Base-by-base conservation (phyloP, 2,113 vertebrate species). In the Petaurus breviceps region DNA sequence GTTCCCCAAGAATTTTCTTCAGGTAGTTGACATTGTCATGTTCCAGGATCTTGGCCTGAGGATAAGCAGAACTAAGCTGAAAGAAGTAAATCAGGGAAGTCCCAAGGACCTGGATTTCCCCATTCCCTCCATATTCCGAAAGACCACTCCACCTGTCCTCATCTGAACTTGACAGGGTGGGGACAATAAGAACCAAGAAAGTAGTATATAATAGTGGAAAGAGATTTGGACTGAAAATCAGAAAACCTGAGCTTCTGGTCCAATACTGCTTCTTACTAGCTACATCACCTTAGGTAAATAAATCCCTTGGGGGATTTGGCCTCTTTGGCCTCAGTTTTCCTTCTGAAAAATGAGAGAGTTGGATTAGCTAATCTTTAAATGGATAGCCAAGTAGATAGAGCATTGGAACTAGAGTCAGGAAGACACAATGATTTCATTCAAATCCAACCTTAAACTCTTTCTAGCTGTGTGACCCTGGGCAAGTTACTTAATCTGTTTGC, bases 21-120 rank as follows among this genome's bases (percentile, higher is more conserved):
- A 99, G 98, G 98, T 99, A 99, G 98, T 99, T 99, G 97, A 99
- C 99, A 0, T 99, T 99, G 51, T 99, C 99, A 0, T 99, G 99
- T 98, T 99, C 99, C 98, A 99, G 97, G 97, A 99, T 99, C 98
- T 99, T 99, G 96, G 99, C 99, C 99, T 99, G 96, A 0, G 49
- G 91, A 52, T 4, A 51, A 43, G 12, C 68, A 84, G 68, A 84
- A 10, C 68, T 84, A 84, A 23, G n/a, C 8, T 49, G 89, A 90
- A 25, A 68, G 28, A 37, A 3, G 31, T 68, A 28, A 37, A 90
- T 54, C 9, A 91, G 43, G 28, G 37, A 94, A 52, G 46, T 91
- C 43, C 50, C 46, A 93, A 93, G 26, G 37, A 49, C 12, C 51
- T 92, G 90, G 96, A 90, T 19, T 90, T 51, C 25, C 47, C 46